These are phyloP conservation scores for Cheirogaleus major DNA, from an alignment of 2,797 vertebrate species.

Conservation along the genomic window DNA sequence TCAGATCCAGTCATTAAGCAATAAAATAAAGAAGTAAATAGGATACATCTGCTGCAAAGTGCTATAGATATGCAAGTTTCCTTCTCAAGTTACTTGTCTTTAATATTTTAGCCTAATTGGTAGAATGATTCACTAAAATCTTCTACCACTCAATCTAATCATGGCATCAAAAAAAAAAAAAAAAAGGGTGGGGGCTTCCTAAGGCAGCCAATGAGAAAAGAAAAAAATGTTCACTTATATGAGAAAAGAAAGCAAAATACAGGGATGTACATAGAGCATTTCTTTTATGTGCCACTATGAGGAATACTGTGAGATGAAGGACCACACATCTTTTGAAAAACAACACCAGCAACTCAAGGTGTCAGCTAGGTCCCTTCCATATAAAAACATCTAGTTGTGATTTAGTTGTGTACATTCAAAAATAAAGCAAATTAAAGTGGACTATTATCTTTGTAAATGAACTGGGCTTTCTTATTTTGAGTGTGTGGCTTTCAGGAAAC, in stretches of 20 bases:
- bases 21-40: slow-evolving; percentile 91
- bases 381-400: background rate
- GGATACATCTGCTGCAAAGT: slow-evolving; percentile 89
- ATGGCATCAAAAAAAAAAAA: slow-evolving; percentile 34
- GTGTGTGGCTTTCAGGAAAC: background rate
- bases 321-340: background rate
- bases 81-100: slow-evolving; percentile 88
- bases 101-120: slow-evolving; percentile 85
- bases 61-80: slow-evolving; percentile 88
- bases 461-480: background rate
- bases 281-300: background rate
- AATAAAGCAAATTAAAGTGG: background rate
- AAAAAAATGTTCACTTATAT: background rate
- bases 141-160: slow-evolving; percentile 74
- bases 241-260: background rate
- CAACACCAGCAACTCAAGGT: background rate
- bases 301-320: background rate
- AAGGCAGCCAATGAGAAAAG: slow-evolving; percentile 38
- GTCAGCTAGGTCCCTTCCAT: background rate
- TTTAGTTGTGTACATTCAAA: background rate
- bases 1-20: slow-evolving; percentile 89
- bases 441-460: background rate
- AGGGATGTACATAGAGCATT: background rate
- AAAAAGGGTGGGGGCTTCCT: background rate
- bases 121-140: slow-evolving; percentile 85